Evolutionary conservation across 2,888 invertebrate species (phyloP).

Genomic region (Sarcophaga variegata): DNA sequence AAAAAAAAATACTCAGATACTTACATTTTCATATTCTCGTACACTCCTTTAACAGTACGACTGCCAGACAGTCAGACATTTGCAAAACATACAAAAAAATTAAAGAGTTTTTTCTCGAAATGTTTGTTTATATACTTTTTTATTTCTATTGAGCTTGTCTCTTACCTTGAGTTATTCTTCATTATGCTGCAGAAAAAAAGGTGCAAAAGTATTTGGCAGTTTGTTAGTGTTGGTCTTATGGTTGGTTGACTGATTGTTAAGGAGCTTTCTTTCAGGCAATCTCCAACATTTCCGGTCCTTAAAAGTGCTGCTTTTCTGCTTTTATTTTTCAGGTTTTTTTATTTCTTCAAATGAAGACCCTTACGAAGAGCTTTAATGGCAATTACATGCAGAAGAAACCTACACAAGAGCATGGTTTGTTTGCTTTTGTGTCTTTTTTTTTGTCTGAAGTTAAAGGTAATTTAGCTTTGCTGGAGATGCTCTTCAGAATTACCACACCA

Average conservation of each 20-base stretch:
- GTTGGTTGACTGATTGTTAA: slow-evolving; percentile 17
- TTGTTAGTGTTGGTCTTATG: slow-evolving; percentile 13
- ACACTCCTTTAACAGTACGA: background rate
- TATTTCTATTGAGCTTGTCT: slow-evolving; percentile 19
- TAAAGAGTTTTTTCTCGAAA: background rate
- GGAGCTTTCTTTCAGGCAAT: slow-evolving; percentile 46
- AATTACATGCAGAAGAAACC: background rate
- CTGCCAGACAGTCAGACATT: background rate
- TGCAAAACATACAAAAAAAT: background rate
- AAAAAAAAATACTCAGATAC: too few relatives aligned
- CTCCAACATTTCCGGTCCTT: slow-evolving; percentile 65
- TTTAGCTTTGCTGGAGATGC: slow-evolving; percentile 52
- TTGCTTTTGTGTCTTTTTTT: slow-evolving; percentile 9
- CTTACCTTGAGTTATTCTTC: slow-evolving; percentile 9
- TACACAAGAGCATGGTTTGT: slow-evolving; percentile 27
- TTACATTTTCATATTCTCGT: background rate
- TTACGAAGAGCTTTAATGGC: slow-evolving; percentile 21
- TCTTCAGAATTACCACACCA: slow-evolving; percentile 29
- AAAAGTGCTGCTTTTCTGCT: background rate
- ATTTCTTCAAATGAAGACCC: slow-evolving; percentile 20
- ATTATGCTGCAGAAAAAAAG: slow-evolving; percentile 17
- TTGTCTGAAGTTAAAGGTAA: slow-evolving; percentile 53
- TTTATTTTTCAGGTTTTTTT: background rate
- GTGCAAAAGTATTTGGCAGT: slow-evolving; percentile 49
- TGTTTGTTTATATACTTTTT: background rate